Percentiles rank a stretch among this genome's conserved stretches.
Conservation (phyloP, 1,140 invertebrate species). For the Aphelinus atriplicis region DNA sequence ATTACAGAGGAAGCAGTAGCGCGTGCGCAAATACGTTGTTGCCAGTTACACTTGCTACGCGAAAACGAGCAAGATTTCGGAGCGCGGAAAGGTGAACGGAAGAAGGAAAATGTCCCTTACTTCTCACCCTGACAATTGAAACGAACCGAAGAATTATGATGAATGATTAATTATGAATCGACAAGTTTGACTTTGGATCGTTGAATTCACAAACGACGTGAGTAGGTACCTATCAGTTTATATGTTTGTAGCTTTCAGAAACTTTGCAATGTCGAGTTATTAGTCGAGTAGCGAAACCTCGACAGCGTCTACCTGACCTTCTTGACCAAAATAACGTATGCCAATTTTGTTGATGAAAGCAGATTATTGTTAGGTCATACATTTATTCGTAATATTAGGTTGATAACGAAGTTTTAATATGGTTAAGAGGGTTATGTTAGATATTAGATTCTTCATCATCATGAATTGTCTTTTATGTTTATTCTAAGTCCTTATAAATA, state of each 20-base stretch:
- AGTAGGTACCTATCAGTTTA: neutral
- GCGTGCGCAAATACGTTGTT: too few relatives aligned
- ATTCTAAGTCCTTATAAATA: neutral
- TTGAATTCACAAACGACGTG: neutral
- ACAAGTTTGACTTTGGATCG: neutral
- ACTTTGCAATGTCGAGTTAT: neutral
- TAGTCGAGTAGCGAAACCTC: slow-evolving; percentile 1
- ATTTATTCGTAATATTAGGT: neutral
- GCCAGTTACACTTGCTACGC: too few relatives aligned
- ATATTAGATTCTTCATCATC: neutral
- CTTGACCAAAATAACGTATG: slow-evolving; percentile 19
- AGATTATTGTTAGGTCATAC: neutral
- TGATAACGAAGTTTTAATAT: neutral
- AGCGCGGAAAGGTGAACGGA: too few relatives aligned
- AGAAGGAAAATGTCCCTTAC: too few relatives aligned
- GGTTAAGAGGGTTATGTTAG: slow-evolving; percentile 2
- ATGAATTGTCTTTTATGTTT: neutral
- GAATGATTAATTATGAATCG: slow-evolving; percentile 16
- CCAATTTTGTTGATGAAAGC: neutral
- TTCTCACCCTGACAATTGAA: neutral
- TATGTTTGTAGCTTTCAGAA: neutral
- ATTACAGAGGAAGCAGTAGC: too few relatives aligned
- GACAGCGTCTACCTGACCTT: slow-evolving; percentile 14
- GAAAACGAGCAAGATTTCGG: too few relatives aligned
- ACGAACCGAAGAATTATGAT: neutral